These are phyloP conservation scores for Ciconia stormi DNA, from an alignment of 2,113 vertebrate species.

Conservation along the genomic window DNA sequence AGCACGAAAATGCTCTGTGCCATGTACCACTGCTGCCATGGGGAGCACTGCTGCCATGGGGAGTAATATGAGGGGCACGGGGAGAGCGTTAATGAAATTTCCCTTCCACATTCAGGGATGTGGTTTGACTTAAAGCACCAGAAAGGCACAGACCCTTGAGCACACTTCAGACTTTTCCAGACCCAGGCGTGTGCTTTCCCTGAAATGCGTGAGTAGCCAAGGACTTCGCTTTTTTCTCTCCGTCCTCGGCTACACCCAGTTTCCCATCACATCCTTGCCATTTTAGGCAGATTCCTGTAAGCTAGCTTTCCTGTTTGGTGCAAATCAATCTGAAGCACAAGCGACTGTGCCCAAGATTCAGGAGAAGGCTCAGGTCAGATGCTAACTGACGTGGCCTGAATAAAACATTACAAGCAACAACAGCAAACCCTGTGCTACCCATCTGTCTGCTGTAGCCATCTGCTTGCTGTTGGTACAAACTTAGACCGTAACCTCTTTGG, in stretches of 20 bases:
- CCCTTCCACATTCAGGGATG: not conserved
- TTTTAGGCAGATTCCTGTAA: not conserved
- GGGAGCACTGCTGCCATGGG: not conserved
- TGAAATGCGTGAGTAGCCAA: not conserved
- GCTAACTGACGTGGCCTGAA: not conserved
- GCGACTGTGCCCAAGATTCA: not conserved
- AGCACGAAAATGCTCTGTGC: not conserved
- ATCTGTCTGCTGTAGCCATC: not conserved
- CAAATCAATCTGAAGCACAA: not conserved
- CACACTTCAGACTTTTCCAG: not conserved
- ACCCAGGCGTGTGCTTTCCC: not conserved
- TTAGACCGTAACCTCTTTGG: not conserved
- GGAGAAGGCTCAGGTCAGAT: not conserved
- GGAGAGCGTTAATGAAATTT: not conserved
- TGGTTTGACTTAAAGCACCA: not conserved
- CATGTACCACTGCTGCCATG: rapidly evolving
- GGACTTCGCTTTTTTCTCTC: not conserved
- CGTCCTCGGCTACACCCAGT: not conserved
- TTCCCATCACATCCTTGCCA: not conserved
- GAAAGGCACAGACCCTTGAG: not conserved
- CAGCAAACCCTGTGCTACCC: not conserved
- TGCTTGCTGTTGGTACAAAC: not conserved
- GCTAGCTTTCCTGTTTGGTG: not conserved
- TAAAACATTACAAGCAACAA: not conserved
- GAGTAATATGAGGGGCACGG: rapidly evolving